Evolutionary conservation across 2,888 invertebrate genomes (phyloP).

Genomic region (Apotomis capreana): DNA sequence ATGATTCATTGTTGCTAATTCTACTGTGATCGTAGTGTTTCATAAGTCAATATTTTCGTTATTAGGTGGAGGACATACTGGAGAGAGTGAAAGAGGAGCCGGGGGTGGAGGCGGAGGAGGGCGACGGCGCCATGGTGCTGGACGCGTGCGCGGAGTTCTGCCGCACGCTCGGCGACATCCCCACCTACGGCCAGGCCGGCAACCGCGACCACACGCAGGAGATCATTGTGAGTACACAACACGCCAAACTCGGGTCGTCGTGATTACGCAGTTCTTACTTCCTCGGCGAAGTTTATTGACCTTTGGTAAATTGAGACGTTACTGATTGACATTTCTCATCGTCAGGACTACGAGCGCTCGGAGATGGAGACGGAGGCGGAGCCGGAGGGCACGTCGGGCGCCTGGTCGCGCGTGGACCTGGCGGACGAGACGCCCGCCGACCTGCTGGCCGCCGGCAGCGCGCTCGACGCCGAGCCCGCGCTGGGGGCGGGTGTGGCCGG

Average conservation of each 20-base stretch:
- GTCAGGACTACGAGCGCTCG: conserved; percentile 65
- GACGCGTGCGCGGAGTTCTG: conserved; percentile 99
- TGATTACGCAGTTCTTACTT: too few species aligned
- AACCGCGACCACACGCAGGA: conserved; percentile 91
- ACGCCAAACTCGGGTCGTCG: background rate
- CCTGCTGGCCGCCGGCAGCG: conserved; percentile 66
- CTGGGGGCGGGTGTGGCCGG: conserved; percentile 96
- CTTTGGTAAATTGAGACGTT: too few species aligned
- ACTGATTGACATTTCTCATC: background rate
- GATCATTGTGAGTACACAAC: conserved; percentile 70
- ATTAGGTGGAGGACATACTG: conserved; percentile 72
- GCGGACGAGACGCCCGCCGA: conserved; percentile 74
- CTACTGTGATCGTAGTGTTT: too few species aligned
- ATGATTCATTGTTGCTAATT: too few species aligned
- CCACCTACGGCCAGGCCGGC: conserved; percentile 95
- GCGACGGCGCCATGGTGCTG: conserved; percentile 87
- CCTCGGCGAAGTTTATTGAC: too few species aligned
- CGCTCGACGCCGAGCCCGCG: conserved; percentile 96
- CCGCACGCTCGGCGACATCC: conserved; percentile 96
- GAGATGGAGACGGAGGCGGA: conserved; percentile 75
- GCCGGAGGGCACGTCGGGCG: conserved; percentile 80
- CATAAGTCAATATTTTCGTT: background rate
- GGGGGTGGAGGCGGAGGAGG: conserved; percentile 60
- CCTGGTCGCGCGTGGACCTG: conserved; percentile 93
- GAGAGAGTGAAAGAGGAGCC: conserved; percentile 84